These are phyloP conservation scores for Chrysotoxum bicinctum DNA, from an alignment of 2,888 invertebrate genomes.

Conservation along the genomic window DNA sequence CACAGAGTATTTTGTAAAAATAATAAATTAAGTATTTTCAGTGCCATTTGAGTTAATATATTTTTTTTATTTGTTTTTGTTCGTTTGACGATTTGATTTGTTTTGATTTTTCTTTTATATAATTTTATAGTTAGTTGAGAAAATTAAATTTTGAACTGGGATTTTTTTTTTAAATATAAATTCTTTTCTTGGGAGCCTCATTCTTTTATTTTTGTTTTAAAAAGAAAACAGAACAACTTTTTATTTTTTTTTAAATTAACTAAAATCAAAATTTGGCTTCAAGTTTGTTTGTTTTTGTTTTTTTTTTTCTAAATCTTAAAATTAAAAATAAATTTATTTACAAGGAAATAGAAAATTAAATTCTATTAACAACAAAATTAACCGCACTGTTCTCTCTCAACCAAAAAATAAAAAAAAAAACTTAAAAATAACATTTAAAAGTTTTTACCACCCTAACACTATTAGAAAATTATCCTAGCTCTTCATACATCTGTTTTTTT, in stretches of 20 bases:
- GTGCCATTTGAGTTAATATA: constrained; percentile 77
- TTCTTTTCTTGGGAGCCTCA: constrained; percentile 57
- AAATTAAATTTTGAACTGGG: constrained; percentile 61
- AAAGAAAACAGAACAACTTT: constrained; percentile 2
- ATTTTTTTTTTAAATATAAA: constrained; percentile 11
- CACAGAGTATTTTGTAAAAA: constrained; percentile 74
- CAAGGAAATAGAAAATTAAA: constrained; percentile 41
- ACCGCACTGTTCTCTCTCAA: constrained; percentile 55
- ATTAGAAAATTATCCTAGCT: constrained; percentile 66
- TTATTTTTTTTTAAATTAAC: constrained; percentile 57
- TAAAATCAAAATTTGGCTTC: constrained; percentile 73
- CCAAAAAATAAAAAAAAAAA: constrained; percentile 48
- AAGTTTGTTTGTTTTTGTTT: constrained; percentile 19
- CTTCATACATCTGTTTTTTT: constrained; percentile 63
- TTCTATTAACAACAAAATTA: constrained; percentile 35
- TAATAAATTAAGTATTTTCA: constrained; percentile 81
- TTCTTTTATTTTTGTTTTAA: constrained; percentile 27
- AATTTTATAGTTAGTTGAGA: neutral
- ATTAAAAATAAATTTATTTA: constrained; percentile 58
- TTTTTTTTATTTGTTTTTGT: constrained; percentile 48
- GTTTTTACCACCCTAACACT: constrained; percentile 73
- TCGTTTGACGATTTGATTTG: constrained; percentile 74
- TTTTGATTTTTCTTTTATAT: constrained; percentile 7
- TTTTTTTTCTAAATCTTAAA: constrained; percentile 34
- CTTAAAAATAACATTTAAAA: constrained; percentile 57